phyloP scores from a whole-genome alignment of 2,113 vertebrate species.

The Trematomus loennbergii region DNA sequence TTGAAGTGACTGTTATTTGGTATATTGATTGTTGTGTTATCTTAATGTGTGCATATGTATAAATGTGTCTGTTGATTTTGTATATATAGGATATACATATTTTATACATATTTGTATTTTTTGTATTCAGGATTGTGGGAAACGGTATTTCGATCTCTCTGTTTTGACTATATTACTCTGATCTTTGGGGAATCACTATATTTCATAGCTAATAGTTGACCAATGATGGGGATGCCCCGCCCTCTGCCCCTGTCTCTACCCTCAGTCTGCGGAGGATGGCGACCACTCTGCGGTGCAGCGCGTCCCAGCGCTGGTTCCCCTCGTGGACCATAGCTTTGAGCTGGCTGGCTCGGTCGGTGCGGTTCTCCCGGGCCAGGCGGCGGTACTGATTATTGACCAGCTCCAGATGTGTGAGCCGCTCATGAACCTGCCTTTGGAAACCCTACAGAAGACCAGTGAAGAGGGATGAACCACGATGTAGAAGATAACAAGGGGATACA shows the following conservation, averaged over 20 bases:
- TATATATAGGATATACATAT: too few relatives aligned
- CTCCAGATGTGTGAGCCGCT: conserved; percentile 92
- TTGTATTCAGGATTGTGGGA: too few relatives aligned
- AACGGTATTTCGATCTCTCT: too few relatives aligned
- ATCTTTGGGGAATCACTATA: too few relatives aligned
- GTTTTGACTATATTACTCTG: too few relatives aligned
- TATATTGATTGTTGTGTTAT: too few relatives aligned
- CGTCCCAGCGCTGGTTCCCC: conserved; percentile 94
- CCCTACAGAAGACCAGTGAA: conserved; percentile 75
- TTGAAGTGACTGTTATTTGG: too few relatives aligned
- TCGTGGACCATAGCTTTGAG: conserved; percentile 91
- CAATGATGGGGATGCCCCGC: neutral
- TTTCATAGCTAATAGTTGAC: too few relatives aligned
- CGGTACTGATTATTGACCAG: conserved; percentile 95
- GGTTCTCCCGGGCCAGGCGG: conserved; percentile 93
- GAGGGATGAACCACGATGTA: neutral
- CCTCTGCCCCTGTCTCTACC: conserved; percentile 73
- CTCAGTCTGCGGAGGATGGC: conserved; percentile 91
- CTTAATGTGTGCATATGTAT: too few relatives aligned
- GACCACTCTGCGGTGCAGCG: conserved; percentile 87
- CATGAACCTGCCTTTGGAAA: conserved; percentile 92
- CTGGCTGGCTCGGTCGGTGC: conserved; percentile 90
- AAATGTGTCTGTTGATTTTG: too few relatives aligned
- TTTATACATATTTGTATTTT: too few relatives aligned
- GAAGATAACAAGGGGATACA: neutral